Evolutionary conservation across 2,888 invertebrate genomes (phyloP).

Genomic region (Uropetala carovei): DNA sequence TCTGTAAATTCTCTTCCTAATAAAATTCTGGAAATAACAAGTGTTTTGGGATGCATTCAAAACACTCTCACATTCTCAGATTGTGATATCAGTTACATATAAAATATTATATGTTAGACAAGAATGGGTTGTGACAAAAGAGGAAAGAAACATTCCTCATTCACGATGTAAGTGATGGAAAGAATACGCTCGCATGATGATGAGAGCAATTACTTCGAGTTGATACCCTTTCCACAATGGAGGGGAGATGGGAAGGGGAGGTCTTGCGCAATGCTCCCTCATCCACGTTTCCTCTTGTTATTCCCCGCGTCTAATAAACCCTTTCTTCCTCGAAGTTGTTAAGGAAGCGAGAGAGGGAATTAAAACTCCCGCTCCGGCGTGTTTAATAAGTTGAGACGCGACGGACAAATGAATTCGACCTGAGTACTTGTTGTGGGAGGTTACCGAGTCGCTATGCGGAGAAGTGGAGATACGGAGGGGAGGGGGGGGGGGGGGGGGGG

Average conservation of each 20-base stretch:
- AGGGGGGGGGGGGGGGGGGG: neutral
- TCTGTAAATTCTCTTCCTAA: no score
- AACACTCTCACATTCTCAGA: no score
- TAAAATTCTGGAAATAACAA: no score
- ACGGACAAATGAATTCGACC: slow-evolving; percentile 25
- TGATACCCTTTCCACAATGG: neutral
- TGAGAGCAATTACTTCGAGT: neutral
- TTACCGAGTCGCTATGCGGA: no score
- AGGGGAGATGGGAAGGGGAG: neutral
- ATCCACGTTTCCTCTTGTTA: neutral
- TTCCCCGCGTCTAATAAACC: neutral
- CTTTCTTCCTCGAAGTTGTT: neutral
- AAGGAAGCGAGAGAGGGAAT: neutral
- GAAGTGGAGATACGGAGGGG: neutral
- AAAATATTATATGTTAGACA: no score
- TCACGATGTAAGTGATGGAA: neutral
- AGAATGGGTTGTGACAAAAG: no score
- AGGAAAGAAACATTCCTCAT: no score
- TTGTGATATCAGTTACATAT: no score
- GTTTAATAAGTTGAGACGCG: neutral
- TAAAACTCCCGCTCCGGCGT: neutral
- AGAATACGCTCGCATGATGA: neutral
- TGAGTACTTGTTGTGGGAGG: neutral
- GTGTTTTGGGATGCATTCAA: no score
- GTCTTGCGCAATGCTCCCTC: neutral